These are phyloP conservation scores for Plecturocebus donacophilus DNA, from an alignment of 2,113 vertebrate species.

Conservation along the genomic window DNA sequence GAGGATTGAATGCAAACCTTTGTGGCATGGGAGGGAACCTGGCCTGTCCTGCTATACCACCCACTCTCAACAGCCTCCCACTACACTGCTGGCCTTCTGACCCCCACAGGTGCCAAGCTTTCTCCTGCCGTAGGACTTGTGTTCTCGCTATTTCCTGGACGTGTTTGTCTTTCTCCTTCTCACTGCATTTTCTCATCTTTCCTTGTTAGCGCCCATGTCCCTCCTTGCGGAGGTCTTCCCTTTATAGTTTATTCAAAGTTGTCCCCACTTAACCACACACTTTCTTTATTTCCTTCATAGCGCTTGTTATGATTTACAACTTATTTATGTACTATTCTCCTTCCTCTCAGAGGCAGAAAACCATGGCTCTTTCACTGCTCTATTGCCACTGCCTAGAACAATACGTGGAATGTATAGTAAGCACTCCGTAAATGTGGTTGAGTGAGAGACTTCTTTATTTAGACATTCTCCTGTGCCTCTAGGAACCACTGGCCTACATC, in stretches of 20 bases:
- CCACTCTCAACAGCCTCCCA: not conserved
- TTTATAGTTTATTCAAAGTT: not conserved
- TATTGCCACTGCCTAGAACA: not conserved
- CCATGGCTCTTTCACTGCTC: not conserved
- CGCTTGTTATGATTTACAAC: not conserved
- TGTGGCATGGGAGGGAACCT: too few relatives aligned
- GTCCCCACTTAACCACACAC: not conserved
- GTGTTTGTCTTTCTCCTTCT: not conserved
- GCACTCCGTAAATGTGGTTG: not conserved
- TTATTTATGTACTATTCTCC: not conserved
- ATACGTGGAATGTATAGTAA: not conserved
- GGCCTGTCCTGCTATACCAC: not conserved
- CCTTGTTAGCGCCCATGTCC: not conserved
- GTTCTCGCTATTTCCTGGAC: not conserved
- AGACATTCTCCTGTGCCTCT: not conserved
- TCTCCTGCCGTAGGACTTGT: not conserved
- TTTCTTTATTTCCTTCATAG: not conserved
- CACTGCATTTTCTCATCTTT: not conserved
- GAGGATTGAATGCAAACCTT: not conserved
- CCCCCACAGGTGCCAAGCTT: not conserved
- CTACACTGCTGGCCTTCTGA: not conserved
- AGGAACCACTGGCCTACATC: not conserved
- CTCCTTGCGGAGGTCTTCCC: not conserved
- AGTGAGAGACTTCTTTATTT: not conserved
- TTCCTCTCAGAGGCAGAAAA: not conserved